Evolutionary conservation across 2,113 vertebrate genomes (phyloP).

Genomic region (Rostratula benghalensis): DNA sequence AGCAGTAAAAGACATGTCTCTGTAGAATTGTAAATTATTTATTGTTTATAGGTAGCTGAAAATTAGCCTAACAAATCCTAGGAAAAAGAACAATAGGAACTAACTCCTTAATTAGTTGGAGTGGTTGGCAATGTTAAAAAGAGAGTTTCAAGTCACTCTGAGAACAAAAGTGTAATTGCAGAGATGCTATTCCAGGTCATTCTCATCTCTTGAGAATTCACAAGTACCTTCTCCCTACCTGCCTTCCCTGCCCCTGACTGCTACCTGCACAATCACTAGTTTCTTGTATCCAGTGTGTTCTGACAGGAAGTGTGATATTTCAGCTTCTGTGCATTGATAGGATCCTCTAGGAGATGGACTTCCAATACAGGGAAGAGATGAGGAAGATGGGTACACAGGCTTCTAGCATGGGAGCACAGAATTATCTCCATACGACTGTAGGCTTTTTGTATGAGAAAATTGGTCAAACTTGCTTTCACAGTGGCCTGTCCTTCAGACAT

Average conservation of each 20-base stretch:
- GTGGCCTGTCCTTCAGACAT: not conserved
- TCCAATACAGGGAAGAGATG: not conserved
- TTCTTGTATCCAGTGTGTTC: not conserved
- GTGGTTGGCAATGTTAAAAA: not conserved
- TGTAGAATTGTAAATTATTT: not conserved
- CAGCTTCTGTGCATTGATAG: not conserved
- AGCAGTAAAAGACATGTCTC: not conserved
- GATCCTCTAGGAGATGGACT: not conserved
- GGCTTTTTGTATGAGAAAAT: not conserved
- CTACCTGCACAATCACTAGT: not conserved
- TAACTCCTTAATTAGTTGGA: not conserved
- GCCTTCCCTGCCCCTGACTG: not conserved
- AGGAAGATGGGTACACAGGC: accelerated
- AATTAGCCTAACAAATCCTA: not conserved
- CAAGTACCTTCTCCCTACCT: not conserved
- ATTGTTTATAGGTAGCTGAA: not conserved
- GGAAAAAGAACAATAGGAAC: not conserved
- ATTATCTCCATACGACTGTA: not conserved
- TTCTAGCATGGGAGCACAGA: not conserved
- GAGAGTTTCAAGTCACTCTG: not conserved
- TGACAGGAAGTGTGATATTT: not conserved
- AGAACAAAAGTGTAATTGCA: not conserved
- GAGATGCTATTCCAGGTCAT: not conserved
- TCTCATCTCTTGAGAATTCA: not conserved
- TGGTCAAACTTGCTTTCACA: not conserved